Base-by-base conservation (phyloP, 2,888 invertebrate genomes). In the Xylota sylvarum region DNA sequence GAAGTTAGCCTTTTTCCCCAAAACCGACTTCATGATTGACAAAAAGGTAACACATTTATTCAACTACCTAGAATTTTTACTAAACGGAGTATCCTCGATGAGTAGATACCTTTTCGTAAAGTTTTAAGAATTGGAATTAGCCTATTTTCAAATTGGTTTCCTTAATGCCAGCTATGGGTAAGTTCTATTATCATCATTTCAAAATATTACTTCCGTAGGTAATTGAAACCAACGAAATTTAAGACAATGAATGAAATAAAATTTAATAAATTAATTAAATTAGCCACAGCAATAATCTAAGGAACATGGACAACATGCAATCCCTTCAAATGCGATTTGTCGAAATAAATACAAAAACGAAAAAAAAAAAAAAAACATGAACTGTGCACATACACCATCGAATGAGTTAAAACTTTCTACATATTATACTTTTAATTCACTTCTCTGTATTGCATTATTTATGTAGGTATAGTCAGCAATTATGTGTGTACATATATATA, bases 261-360 rank as follows among this genome's bases (percentile, higher is more conserved):
- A 79, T 79, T 69, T 74, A 30, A 74, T 62, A 84, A 84, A 62
- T 74, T 80, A 84, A 84, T 84, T 84, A 64, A 67, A 78, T 74
- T 52, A 73, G 50, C 60, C 32, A 72, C 43, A 50, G 4, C 19
- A 73, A 60, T 65, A 83, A 60, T 40, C 12, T 48, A 46, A 43
- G 40, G 37, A 52, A 55, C 55, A 73, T 58, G 48, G n/a, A 5
- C 64, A 79, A 84, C 56, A 70, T 27, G 30, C 76, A 85, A 85
- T 85, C 85, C 85, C 85, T 76, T 76, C 50, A 70, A 85, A 85
- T 80, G 76, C 76, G 85, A 85, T 85, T 80, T 85, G 65, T 74
- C 23, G 62, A 69, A 69, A 67, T n/a, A 23, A 37, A 27, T 65
- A 35, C 19, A 60, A 73, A 73, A 62, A 23, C 23, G 3, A 9